These are phyloP conservation scores for Tachuris rubrigastra DNA, from an alignment of 2,113 vertebrate genomes.

Conservation along the genomic window DNA sequence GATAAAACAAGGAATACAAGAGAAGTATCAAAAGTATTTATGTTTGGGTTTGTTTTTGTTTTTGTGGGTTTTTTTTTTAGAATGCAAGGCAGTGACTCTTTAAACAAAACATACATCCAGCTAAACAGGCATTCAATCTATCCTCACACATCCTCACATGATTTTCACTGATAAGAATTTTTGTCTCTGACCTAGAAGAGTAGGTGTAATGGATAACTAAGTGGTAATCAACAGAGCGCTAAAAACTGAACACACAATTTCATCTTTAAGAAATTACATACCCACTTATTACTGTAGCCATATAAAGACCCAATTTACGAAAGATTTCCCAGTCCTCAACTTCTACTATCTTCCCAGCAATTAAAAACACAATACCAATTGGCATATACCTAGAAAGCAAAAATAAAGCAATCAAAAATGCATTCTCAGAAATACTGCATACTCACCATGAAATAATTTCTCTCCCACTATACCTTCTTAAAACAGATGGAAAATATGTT, in stretches of 20 bases:
- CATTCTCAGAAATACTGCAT: background rate
- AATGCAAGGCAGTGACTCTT: background rate
- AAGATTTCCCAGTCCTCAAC: slow-evolving; percentile 99
- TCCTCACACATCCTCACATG: background rate
- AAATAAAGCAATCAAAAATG: slow-evolving; percentile 18
- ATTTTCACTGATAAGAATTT: background rate
- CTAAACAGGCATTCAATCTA: background rate
- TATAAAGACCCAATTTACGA: slow-evolving; percentile 94
- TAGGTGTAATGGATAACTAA: background rate
- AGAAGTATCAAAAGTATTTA: background rate
- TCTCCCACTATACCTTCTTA: background rate
- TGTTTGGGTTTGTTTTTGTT: background rate
- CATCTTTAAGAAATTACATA: slow-evolving; percentile 68
- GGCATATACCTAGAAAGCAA: slow-evolving; percentile 92
- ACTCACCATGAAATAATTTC: background rate
- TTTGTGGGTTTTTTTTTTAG: background rate
- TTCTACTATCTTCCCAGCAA: slow-evolving; percentile 96
- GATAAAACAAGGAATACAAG: background rate
- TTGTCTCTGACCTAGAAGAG: background rate
- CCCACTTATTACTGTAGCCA: slow-evolving; percentile 97
- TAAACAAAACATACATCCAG: background rate
- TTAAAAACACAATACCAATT: slow-evolving; percentile 92
- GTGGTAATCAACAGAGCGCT: background rate
- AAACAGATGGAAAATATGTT: background rate
- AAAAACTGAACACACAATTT: background rate